Evolutionary conservation across 2,113 vertebrate genomes (phyloP), one percentile per base, ranked within the genome.

Genomic region (Chauna torquata): DNA sequence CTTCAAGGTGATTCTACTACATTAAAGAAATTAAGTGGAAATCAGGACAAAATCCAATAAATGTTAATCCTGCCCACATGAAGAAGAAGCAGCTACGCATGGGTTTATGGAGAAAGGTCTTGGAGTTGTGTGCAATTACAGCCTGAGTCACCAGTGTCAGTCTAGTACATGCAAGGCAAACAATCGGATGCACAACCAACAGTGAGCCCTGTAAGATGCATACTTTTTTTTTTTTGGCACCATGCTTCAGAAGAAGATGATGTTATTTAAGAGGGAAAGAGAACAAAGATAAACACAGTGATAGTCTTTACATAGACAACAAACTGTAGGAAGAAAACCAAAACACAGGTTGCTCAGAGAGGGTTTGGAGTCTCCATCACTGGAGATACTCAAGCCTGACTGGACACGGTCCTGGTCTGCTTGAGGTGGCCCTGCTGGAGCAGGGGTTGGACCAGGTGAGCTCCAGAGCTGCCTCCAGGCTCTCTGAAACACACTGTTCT

Each of bases 341-440:
- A 75, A 74, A 36, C 40, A n/a, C 18, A 11, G 12, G 27, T 14
- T 80, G 14, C 47, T 23, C 16, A 16, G 45, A 34, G n/a, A 9
- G 22, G 10, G 4, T 28, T 15, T 75, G 27, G 25, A 34, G 54
- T 20, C n/a, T 59, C 45, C 40, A 2, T 5, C 12, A 16, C 2
- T 14, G 36, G 36, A 34, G 66, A 28, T 7, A 8, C 27, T 17
- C 44, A 28, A 38, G 28, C 23, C 23, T 36, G 19, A 2, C 7
- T 2, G n/a, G 28, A 13, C 16, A 23, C 0, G 0, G 5, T 3
- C 9, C 74, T 23, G 24, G 58, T 20, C 47, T n/a, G 42, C 32
- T 64, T 0, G 0, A 34, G 40, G 40, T 27, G 57, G n/a, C 10
- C 13, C 40, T 17, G 62, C 36, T 28, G 23, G 54, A 34, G 45